These are phyloP conservation scores for Heliconius congener DNA, from an alignment of 1,140 invertebrate species.

Conservation along the genomic window DNA sequence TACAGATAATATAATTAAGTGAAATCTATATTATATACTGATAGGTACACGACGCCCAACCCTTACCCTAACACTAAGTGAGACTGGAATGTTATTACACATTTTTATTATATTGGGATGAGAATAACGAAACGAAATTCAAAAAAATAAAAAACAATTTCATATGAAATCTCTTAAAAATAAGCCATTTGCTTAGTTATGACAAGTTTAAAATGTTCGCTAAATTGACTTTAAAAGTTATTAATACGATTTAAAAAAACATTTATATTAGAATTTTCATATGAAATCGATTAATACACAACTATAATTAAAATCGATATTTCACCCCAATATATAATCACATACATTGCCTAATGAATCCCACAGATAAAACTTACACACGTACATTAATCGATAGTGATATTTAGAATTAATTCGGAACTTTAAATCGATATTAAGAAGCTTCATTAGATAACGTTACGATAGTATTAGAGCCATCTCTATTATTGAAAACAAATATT, in stretches of 20 bases:
- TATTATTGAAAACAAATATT: slow-evolving; percentile 10
- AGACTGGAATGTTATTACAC: slow-evolving; percentile 41
- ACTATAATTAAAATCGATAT: background rate
- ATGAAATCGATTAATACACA: background rate
- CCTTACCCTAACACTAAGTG: slow-evolving; percentile 37
- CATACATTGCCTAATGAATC: slow-evolving; percentile 1
- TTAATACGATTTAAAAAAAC: background rate
- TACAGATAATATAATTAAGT: slow-evolving; percentile 58
- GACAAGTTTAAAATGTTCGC: background rate
- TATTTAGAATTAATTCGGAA: slow-evolving; percentile 34
- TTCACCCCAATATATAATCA: background rate
- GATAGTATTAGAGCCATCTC: slow-evolving; percentile 20
- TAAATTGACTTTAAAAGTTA: background rate
- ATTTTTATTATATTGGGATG: slow-evolving; percentile 14
- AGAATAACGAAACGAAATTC: background rate
- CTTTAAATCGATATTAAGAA: slow-evolving; percentile 32
- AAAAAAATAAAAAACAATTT: background rate
- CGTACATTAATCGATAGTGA: slow-evolving; percentile 21
- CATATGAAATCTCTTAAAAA: background rate
- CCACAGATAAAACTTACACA: slow-evolving; percentile 21
- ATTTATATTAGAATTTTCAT: background rate
- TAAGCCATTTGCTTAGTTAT: background rate
- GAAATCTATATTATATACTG: slow-evolving; percentile 59
- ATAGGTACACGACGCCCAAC: slow-evolving; percentile 48
- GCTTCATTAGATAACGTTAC: slow-evolving; percentile 10